phyloP scores from a whole-genome alignment of 2,797 vertebrate genomes.

The Tiaroga cobitis region DNA sequence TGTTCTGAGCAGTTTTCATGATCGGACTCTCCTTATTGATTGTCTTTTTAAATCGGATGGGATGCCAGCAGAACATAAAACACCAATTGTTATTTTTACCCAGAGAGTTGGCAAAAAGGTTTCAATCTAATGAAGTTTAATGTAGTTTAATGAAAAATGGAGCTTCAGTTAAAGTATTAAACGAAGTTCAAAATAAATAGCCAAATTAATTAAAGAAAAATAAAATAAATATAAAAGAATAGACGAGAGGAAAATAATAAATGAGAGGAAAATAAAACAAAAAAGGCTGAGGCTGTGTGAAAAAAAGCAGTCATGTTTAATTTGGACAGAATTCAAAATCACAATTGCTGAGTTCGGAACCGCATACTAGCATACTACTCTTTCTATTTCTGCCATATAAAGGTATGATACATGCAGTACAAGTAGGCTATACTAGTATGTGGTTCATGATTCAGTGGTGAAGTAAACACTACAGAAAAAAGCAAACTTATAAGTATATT shows the following conservation, averaged over 20 bases:
- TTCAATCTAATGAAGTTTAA: neutral
- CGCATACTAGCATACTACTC: neutral
- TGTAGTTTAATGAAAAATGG: neutral
- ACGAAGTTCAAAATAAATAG: neutral
- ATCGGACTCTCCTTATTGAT: neutral
- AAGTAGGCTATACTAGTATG: neutral
- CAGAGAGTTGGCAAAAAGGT: neutral
- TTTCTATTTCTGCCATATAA: neutral
- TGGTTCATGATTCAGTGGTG: no score
- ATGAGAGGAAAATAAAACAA: neutral
- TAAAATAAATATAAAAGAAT: neutral
- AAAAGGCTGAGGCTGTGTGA: neutral
- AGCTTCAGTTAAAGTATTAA: neutral
- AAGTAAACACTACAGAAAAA: no score
- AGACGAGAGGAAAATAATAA: neutral
- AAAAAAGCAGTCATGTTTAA: neutral
- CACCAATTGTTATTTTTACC: neutral
- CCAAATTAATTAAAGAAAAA: neutral
- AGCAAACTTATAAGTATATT: no score
- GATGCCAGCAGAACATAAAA: neutral
- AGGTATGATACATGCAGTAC: neutral
- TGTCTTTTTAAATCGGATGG: neutral
- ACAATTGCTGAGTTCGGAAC: neutral
- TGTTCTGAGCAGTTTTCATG: neutral
- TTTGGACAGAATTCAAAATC: neutral